These are phyloP conservation scores for Xestia rhomboidea DNA, from an alignment of 2,888 invertebrate genomes.

Conservation along the genomic window DNA sequence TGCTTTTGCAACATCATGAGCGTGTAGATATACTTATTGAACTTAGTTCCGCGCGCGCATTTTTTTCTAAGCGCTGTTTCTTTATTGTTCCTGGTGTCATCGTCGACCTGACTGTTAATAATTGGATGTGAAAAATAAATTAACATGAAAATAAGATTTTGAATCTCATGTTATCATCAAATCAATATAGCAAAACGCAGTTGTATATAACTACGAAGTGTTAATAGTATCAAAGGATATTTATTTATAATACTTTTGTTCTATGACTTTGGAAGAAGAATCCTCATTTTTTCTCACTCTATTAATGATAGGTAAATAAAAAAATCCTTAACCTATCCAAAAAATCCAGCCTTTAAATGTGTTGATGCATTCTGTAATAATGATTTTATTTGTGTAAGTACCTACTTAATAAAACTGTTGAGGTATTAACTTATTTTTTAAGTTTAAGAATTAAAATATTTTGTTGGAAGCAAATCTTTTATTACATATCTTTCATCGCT, in stretches of 20 bases:
- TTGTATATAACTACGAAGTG: not conserved
- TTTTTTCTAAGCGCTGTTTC: not conserved
- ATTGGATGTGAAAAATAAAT: too few relatives aligned
- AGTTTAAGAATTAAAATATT: conserved; percentile 58
- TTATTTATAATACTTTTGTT: not conserved
- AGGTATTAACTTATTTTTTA: conserved; percentile 63
- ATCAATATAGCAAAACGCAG: not conserved
- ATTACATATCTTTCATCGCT: not conserved
- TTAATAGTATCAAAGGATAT: not conserved
- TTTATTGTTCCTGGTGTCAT: not conserved
- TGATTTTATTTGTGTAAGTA: not conserved
- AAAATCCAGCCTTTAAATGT: not conserved
- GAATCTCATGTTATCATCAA: not conserved
- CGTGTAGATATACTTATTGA: too few relatives aligned
- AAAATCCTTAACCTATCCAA: not conserved
- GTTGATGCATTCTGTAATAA: not conserved
- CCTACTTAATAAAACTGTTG: conserved; percentile 5
- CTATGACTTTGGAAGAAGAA: not conserved
- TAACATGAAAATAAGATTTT: not conserved
- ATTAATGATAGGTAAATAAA: not conserved
- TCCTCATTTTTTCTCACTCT: not conserved
- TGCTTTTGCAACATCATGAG: too few relatives aligned
- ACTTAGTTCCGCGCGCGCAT: not conserved
- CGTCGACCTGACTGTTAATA: not conserved
- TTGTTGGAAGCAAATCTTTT: conserved; percentile 19